Percentiles rank a stretch among this genome's conserved stretches.
These are phyloP conservation scores for Zaprionus obscuricornis DNA, from an alignment of 2,888 invertebrate genomes.

Conservation along the genomic window DNA sequence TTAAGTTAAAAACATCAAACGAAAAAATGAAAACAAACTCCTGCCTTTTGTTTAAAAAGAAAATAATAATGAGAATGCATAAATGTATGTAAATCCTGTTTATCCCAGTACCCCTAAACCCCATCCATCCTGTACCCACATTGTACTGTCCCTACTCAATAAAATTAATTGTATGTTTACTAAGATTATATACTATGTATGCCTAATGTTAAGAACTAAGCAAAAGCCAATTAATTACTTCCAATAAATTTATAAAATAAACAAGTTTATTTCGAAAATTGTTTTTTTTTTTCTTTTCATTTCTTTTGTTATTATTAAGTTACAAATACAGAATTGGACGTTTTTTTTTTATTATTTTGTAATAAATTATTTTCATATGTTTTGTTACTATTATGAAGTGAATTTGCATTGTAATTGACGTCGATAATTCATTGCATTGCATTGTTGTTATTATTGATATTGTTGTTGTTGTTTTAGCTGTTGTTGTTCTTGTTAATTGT, in stretches of 20 bases:
- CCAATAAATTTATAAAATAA: constrained; percentile 70
- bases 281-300: too few relatives aligned
- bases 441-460: constrained; percentile 39
- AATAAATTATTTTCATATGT: constrained; percentile 14
- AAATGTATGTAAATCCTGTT: too few relatives aligned
- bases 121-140: too few relatives aligned
- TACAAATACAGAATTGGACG: constrained; percentile 65
- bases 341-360: constrained; percentile 17
- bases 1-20: too few relatives aligned
- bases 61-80: too few relatives aligned
- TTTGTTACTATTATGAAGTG: constrained; percentile 42
- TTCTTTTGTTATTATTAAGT: too few relatives aligned
- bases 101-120: background rate
- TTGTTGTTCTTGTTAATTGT: constrained; percentile 25
- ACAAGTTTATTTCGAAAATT: constrained; percentile 66
- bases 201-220: constrained; percentile 44
- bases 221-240: constrained; percentile 60
- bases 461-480: constrained; percentile 38
- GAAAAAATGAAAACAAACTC: too few relatives aligned
- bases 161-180: constrained; percentile 25
- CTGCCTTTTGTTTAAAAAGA: constrained; percentile 36
- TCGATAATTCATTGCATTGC: constrained; percentile 49
- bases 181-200: constrained; percentile 35
- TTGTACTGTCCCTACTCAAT: too few relatives aligned
- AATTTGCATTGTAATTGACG: constrained; percentile 46